Evolutionary conservation across 37 sponge, comb jelly and placozoan genomes (phyloP).

Genomic region (Ephydatia muelleri): DNA sequence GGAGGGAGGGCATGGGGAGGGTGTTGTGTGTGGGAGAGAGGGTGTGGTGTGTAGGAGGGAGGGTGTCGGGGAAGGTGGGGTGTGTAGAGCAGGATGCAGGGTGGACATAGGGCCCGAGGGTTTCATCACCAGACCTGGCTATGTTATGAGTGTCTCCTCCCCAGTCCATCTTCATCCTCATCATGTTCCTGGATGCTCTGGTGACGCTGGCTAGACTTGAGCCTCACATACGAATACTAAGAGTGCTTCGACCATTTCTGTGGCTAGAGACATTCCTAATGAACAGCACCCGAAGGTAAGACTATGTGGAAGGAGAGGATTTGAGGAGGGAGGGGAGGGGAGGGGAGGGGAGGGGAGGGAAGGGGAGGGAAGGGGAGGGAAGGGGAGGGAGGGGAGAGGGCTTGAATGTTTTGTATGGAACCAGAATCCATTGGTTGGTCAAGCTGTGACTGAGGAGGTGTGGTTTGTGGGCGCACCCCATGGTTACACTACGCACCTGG

Average conservation of each 20-base stretch:
- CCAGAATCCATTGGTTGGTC: too few species aligned
- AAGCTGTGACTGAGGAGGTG: too few species aligned
- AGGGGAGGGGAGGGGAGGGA: too few species aligned
- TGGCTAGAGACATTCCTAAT: conserved; percentile 58
- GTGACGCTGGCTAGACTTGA: conserved; percentile 21
- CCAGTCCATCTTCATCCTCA: conserved; percentile 36
- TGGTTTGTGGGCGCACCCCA: too few species aligned
- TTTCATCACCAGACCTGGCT: not conserved
- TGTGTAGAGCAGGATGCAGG: too few species aligned
- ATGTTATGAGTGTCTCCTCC: not conserved
- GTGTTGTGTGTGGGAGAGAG: not conserved
- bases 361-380: too few species aligned
- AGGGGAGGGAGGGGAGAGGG: too few species aligned
- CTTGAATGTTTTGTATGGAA: not conserved
- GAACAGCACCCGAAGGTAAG: conserved; percentile 59
- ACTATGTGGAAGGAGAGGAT: too few species aligned
- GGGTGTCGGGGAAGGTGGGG: too few species aligned
- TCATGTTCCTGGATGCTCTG: conserved; percentile 54
- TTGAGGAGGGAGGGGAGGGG: not conserved
- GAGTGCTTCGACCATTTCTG: conserved; percentile 61
- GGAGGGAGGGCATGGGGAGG: too few species aligned
- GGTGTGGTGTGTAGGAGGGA: not conserved
- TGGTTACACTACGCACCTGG: too few species aligned
- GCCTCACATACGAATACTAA: conserved; percentile 43
- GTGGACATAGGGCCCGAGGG: not conserved